Conservation (phyloP, 2,113 vertebrate species). For the Cyanistes caeruleus region DNA sequence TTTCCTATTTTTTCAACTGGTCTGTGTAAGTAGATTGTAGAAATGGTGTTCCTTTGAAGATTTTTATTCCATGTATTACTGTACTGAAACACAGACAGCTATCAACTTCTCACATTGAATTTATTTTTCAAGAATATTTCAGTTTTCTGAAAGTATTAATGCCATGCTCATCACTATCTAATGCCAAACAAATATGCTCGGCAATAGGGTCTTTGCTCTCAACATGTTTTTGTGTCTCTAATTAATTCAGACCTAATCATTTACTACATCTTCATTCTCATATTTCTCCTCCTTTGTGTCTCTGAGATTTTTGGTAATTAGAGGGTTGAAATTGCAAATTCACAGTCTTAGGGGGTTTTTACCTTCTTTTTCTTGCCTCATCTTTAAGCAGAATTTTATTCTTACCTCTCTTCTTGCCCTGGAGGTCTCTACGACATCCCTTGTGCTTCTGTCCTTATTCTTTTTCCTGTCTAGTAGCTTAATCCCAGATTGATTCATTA, state of each 20-base stretch:
- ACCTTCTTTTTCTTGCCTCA: conserved; percentile 13
- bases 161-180: background rate
- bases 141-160: background rate
- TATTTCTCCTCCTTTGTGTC: background rate
- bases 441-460: conserved; percentile 14
- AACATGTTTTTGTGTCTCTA: conserved; percentile 36
- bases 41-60: background rate
- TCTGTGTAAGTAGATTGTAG: background rate
- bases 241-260: conserved; percentile 50
- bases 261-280: conserved; percentile 49
- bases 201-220: background rate
- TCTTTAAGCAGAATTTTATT: conserved; percentile 60
- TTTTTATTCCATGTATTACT: background rate
- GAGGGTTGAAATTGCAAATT: background rate
- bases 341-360: background rate
- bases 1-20: background rate
- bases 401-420: conserved; percentile 43
- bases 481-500: conserved; percentile 67
- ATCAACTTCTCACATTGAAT: background rate
- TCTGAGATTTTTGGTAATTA: conserved; percentile 50
- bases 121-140: background rate
- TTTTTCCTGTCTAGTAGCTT: conserved; percentile 15
- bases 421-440: conserved; percentile 8
- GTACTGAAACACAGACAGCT: background rate
- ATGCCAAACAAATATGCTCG: background rate